These are phyloP conservation scores for Saccostrea echinata DNA, from an alignment of 1,140 invertebrate genomes.

Conservation along the genomic window DNA sequence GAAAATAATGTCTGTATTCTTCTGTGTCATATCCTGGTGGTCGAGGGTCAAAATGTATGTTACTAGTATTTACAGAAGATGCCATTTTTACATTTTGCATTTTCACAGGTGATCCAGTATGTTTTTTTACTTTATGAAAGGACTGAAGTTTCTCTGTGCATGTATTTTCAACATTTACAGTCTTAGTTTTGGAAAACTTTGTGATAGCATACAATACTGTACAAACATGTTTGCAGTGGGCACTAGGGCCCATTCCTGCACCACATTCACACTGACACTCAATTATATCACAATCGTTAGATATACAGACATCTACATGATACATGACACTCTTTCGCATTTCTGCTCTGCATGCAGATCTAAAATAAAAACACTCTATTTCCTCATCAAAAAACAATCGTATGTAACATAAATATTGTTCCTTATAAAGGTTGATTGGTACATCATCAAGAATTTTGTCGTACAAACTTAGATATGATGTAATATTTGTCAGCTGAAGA, in stretches of 20 bases:
- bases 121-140: too few relatives aligned
- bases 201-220: constrained; percentile 47
- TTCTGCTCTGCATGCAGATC: too few relatives aligned
- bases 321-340: too few relatives aligned
- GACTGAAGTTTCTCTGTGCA: too few relatives aligned
- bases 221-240: constrained; percentile 61
- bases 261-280: constrained; percentile 68
- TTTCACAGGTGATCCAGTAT: too few relatives aligned
- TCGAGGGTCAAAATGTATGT: too few relatives aligned
- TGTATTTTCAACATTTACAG: too few relatives aligned
- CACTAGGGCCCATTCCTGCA: constrained; percentile 61
- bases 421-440: neutral
- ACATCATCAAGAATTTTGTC: neutral
- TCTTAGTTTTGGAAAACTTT: neutral
- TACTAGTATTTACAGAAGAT: too few relatives aligned
- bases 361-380: too few relatives aligned
- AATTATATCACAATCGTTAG: constrained; percentile 61
- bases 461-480: neutral
- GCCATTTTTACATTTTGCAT: too few relatives aligned
- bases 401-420: neutral
- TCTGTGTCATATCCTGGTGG: constrained; percentile 13
- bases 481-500: neutral
- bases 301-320: too few relatives aligned
- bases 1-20: constrained; percentile 50
- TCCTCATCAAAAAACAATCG: neutral